Percentiles rank a stretch among this genome's conserved stretches.
Evolutionary conservation across 1,140 invertebrate genomes (phyloP).

Genomic region (Aradophagus sp.): DNA sequence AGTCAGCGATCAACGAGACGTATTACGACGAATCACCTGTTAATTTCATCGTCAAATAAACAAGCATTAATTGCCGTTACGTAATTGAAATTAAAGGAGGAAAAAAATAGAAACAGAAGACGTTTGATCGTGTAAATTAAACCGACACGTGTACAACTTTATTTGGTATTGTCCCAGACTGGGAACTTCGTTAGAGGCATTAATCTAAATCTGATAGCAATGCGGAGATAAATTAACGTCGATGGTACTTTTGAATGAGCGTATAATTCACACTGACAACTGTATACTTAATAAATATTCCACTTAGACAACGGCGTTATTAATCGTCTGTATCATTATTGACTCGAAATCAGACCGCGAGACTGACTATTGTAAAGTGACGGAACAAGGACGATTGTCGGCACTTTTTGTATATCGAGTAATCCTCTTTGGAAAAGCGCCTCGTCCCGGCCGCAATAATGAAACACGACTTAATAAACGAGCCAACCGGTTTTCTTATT

Average conservation of each 20-base stretch:
- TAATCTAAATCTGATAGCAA: background rate
- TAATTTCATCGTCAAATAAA: no score
- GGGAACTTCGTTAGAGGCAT: conserved; percentile 11
- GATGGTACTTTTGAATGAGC: conserved; percentile 7
- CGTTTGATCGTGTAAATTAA: no score
- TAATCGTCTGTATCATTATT: conserved; percentile 19
- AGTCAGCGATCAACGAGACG: no score
- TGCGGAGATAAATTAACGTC: background rate
- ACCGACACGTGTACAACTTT: no score
- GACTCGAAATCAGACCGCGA: conserved; percentile 8
- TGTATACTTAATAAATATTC: conserved; percentile 39
- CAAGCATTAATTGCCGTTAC: no score
- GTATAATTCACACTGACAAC: conserved; percentile 21
- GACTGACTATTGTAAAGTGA: conserved; percentile 17
- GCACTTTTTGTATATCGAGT: conserved; percentile 16
- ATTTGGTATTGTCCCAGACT: no score
- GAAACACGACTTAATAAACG: conserved; percentile 44
- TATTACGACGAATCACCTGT: no score
- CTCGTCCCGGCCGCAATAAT: conserved; percentile 8
- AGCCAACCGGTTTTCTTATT: conserved; percentile 46
- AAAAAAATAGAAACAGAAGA: no score
- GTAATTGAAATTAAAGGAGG: no score
- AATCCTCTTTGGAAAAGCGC: conserved; percentile 24
- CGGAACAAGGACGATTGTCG: conserved; percentile 12
- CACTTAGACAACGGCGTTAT: conserved; percentile 4